Percentiles rank a stretch among this genome's conserved stretches.
These are phyloP conservation scores for Prosapia bicincta DNA, from an alignment of 2,888 invertebrate genomes.

Conservation along the genomic window DNA sequence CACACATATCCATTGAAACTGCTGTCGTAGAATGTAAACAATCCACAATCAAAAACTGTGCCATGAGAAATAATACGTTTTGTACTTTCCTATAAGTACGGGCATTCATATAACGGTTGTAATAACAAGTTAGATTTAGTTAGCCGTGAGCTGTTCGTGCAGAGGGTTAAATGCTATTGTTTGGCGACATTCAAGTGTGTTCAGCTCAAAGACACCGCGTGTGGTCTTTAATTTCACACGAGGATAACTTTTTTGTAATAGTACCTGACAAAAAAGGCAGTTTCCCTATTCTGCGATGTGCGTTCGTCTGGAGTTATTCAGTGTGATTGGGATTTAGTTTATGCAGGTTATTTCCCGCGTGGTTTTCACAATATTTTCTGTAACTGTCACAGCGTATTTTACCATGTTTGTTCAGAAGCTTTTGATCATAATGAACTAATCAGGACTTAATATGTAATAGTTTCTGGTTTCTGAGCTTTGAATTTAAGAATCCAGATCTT, in stretches of 20 bases:
- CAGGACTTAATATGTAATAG: too few relatives aligned
- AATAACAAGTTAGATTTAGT: not conserved
- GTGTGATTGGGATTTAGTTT: too few relatives aligned
- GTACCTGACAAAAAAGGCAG: too few relatives aligned
- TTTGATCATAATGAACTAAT: too few relatives aligned
- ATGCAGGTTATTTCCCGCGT: too few relatives aligned
- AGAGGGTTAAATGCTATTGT: not conserved
- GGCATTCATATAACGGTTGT: not conserved
- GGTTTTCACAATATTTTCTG: too few relatives aligned
- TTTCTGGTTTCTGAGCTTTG: too few relatives aligned
- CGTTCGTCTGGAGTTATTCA: too few relatives aligned
- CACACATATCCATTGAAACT: not conserved
- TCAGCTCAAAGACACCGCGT: not conserved
- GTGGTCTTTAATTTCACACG: not conserved
- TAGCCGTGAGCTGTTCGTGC: not conserved
- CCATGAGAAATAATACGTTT: not conserved
- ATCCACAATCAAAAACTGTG: not conserved
- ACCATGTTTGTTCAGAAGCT: too few relatives aligned
- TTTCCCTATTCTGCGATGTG: too few relatives aligned
- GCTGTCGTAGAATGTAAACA: not conserved
- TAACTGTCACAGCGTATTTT: too few relatives aligned
- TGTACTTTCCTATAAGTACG: not conserved
- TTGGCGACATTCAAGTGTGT: not conserved
- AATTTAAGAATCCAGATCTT: too few relatives aligned
- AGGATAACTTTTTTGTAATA: not conserved